Conservation (phyloP, 2,113 vertebrate species). For the Tapirus terrestris region DNA sequence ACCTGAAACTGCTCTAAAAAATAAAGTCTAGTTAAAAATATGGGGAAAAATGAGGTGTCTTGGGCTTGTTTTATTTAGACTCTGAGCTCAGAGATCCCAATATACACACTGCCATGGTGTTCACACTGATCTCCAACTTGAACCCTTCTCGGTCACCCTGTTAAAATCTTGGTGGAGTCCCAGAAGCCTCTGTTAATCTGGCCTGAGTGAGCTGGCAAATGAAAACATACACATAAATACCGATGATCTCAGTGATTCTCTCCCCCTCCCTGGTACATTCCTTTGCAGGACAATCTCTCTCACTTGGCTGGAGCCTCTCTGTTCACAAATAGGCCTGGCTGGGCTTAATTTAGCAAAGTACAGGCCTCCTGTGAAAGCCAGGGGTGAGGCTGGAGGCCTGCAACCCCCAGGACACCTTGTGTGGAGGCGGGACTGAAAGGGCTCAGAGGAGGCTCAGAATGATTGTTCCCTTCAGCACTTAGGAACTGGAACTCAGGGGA, state of each 20-base stretch:
- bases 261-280: constrained; percentile 64
- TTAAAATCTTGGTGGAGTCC: constrained; percentile 26
- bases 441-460: not conserved
- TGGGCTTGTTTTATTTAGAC: not conserved
- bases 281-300: constrained; percentile 34
- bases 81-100: not conserved
- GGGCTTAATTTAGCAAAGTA: constrained; percentile 70
- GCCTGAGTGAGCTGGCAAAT: not conserved
- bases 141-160: constrained; percentile 11
- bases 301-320: constrained; percentile 58
- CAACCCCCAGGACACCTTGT: not conserved
- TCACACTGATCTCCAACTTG: not conserved
- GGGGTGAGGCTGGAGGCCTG: not conserved
- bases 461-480: not conserved
- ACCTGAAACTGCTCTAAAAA: not conserved
- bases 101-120: not conserved
- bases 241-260: constrained; percentile 60
- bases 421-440: not conserved
- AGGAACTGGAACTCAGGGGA: not conserved
- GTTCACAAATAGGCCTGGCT: constrained; percentile 64
- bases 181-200: constrained; percentile 48
- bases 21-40: not conserved
- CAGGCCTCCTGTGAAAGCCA: not conserved
- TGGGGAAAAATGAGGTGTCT: not conserved
- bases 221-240: constrained; percentile 61